Percentiles rank a stretch among this genome's conserved stretches.
Evolutionary conservation across 2,113 vertebrate species (phyloP).

Genomic region (Ifrita kowaldi): DNA sequence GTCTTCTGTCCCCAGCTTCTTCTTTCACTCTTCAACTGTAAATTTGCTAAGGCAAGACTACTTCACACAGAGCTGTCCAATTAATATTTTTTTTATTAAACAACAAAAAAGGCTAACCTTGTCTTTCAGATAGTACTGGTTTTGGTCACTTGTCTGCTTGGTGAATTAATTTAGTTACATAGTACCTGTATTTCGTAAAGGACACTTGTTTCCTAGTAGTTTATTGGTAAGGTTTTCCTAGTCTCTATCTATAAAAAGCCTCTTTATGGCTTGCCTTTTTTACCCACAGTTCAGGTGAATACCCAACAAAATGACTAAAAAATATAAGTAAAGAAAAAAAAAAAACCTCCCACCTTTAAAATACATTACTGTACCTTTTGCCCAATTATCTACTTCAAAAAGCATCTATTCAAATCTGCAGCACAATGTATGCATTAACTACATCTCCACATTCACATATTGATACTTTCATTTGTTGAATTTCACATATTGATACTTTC

Average conservation of each 20-base stretch:
- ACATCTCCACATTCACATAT: background rate
- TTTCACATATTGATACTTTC: background rate
- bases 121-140: background rate
- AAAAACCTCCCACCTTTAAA: background rate
- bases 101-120: background rate
- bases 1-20: background rate
- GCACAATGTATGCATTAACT: background rate
- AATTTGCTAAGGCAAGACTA: background rate
- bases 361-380: background rate
- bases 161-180: background rate
- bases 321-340: background rate
- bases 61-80: background rate
- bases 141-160: background rate
- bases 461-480: background rate
- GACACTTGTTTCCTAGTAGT: background rate
- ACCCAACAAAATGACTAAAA: background rate
- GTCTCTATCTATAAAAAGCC: background rate
- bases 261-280: background rate
- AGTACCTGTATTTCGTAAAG: background rate
- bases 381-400: background rate
- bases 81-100: background rate
- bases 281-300: background rate
- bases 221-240: background rate
- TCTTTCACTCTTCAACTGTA: background rate
- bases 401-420: background rate